These are phyloP conservation scores for Plectropomus leopardus DNA, from an alignment of 2,113 vertebrate genomes.

Conservation along the genomic window DNA sequence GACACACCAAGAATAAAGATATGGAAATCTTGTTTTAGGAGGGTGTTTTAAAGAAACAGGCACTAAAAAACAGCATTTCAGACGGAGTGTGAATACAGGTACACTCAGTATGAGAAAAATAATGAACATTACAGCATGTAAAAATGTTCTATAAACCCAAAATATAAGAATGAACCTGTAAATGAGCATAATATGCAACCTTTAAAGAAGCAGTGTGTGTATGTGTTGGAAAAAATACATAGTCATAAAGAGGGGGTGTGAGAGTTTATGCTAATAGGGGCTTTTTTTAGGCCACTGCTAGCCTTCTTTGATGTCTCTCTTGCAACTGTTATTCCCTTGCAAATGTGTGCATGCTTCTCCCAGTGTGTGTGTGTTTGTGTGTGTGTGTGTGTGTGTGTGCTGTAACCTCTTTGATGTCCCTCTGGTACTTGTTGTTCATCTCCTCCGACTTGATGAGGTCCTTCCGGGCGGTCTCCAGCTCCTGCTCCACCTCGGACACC, in stretches of 20 bases:
- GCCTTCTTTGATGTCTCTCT: constrained; percentile 65
- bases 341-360: neutral
- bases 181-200: too few species aligned
- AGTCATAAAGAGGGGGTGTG: constrained; percentile 6
- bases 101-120: too few species aligned
- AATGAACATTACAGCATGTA: too few species aligned
- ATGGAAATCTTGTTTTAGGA: too few species aligned
- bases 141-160: too few species aligned
- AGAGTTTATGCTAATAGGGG: constrained; percentile 53
- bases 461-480: constrained; percentile 96
- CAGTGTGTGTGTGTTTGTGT: constrained; percentile 2
- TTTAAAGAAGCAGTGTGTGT: neutral
- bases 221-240: constrained; percentile 1
- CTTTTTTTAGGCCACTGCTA: constrained; percentile 44
- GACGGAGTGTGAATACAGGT: too few species aligned
- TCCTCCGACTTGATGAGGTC: constrained; percentile 99
- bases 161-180: too few species aligned
- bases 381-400: constrained; percentile 6
- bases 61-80: too few species aligned
- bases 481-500: constrained; percentile 97
- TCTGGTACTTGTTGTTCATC: constrained; percentile 98
- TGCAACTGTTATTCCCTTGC: constrained; percentile 37
- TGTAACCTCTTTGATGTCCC: constrained; percentile 97
- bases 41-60: too few species aligned
- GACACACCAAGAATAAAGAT: too few species aligned